Evolutionary conservation across 2,888 invertebrate genomes (phyloP).

Genomic region (Heliothis peltigera): DNA sequence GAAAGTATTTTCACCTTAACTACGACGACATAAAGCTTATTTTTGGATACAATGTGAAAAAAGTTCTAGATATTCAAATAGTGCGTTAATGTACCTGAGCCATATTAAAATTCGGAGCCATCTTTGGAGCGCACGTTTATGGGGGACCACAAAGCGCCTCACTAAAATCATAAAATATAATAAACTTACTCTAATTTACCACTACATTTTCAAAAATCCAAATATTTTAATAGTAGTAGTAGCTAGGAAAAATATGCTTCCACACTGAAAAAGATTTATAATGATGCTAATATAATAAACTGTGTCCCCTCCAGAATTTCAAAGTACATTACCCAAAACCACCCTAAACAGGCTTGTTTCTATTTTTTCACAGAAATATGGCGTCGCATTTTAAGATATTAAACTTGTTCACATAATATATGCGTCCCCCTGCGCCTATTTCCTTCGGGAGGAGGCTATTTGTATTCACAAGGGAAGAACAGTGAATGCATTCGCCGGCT

Average conservation of each 20-base stretch:
- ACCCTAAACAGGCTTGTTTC: conserved; percentile 38
- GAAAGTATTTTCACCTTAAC: background rate
- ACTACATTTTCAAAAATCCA: background rate
- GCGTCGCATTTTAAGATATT: conserved; percentile 76
- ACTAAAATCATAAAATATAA: too few relatives aligned
- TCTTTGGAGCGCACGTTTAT: too few relatives aligned
- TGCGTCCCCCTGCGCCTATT: conserved; percentile 73
- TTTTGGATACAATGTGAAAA: background rate
- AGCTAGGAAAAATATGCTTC: background rate
- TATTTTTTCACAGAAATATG: conserved; percentile 63
- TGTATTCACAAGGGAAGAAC: conserved; percentile 79
- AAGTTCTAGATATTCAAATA: background rate
- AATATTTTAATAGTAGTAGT: background rate
- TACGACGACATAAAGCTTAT: background rate
- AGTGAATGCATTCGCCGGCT: conserved; percentile 76
- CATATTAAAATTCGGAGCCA: too few relatives aligned
- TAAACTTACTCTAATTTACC: background rate
- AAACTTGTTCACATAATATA: conserved; percentile 76
- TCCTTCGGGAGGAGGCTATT: conserved; percentile 73
- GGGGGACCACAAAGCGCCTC: too few relatives aligned
- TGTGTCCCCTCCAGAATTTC: background rate
- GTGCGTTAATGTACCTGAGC: background rate
- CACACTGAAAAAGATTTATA: background rate
- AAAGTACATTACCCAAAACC: conserved; percentile 24
- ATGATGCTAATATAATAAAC: conserved; percentile 12